These are phyloP conservation scores for Rhysida immarginata DNA, from an alignment of 1,140 invertebrate genomes.

Conservation along the genomic window DNA sequence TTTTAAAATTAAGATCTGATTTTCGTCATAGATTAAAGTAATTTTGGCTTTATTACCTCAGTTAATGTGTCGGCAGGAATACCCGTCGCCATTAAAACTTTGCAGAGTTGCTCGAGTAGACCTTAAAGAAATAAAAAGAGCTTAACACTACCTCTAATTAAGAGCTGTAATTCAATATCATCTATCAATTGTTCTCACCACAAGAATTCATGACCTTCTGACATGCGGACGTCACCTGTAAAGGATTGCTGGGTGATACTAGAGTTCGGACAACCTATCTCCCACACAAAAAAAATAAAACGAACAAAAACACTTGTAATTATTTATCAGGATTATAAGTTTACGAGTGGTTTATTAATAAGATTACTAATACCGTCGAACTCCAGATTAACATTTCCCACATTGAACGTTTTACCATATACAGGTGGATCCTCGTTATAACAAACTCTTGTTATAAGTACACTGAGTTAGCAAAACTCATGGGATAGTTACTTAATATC, in stretches of 20 bases:
- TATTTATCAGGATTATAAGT: too few relatives aligned
- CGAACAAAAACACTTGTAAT: too few relatives aligned
- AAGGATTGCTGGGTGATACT: slow-evolving; percentile 74
- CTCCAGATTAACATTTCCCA: too few relatives aligned
- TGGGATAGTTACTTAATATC: too few relatives aligned
- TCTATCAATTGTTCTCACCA: slow-evolving; percentile 33
- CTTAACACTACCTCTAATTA: background rate
- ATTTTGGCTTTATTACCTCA: slow-evolving; percentile 36
- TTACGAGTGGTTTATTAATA: too few relatives aligned
- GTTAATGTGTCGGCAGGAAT: slow-evolving; percentile 90
- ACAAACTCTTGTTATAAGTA: too few relatives aligned
- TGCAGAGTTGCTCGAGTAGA: slow-evolving; percentile 50
- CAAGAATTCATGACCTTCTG: slow-evolving; percentile 76
- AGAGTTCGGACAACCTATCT: slow-evolving; percentile 61
- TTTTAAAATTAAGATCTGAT: too few relatives aligned
- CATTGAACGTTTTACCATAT: too few relatives aligned
- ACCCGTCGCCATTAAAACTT: slow-evolving; percentile 85
- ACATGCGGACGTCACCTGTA: slow-evolving; percentile 57
- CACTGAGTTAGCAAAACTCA: too few relatives aligned
- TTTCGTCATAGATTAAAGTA: background rate
- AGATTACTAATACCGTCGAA: too few relatives aligned
- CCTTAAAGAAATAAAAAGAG: slow-evolving; percentile 43
- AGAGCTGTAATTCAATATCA: background rate
- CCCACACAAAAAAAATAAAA: too few relatives aligned
- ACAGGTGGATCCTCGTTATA: too few relatives aligned